These are phyloP conservation scores for Manduca sexta DNA, from an alignment of 1,140 invertebrate genomes.

Conservation along the genomic window DNA sequence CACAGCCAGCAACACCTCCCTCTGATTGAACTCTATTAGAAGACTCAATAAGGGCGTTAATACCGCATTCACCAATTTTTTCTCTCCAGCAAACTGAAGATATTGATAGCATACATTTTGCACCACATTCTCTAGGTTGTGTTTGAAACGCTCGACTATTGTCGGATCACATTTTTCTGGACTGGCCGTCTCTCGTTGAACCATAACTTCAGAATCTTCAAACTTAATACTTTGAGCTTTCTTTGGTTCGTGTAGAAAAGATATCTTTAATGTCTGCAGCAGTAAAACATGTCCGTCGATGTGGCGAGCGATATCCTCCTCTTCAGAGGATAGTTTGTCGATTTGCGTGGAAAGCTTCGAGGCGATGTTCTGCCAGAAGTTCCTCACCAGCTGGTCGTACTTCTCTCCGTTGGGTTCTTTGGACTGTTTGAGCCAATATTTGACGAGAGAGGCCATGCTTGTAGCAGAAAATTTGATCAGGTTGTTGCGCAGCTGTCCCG, in stretches of 20 bases:
- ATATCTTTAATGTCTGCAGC: constrained; percentile 30
- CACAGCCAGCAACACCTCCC: constrained; percentile 19
- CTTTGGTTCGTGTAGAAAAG: constrained; percentile 19
- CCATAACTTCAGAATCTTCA: constrained; percentile 11
- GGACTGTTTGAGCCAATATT: constrained; percentile 43
- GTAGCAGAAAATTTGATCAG: constrained; percentile 30
- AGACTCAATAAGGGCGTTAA: constrained; percentile 25
- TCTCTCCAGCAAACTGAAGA: constrained; percentile 27
- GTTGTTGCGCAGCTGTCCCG: constrained; percentile 10
- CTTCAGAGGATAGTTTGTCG: constrained; percentile 20
- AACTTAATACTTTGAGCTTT: constrained; percentile 36
- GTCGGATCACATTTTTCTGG: constrained; percentile 5
- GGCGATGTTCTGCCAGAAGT: constrained; percentile 48
- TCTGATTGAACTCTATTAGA: constrained; percentile 29
- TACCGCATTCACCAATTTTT: constrained; percentile 12
- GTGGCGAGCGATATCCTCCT: constrained; percentile 13
- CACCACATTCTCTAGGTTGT: constrained; percentile 25
- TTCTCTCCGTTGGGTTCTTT: constrained; percentile 23
- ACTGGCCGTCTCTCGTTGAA: background rate
- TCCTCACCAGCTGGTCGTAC: constrained; percentile 39
- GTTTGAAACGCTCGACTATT: constrained; percentile 19
- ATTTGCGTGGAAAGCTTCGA: constrained; percentile 30
- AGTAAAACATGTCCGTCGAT: constrained; percentile 34
- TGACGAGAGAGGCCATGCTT: constrained; percentile 30
- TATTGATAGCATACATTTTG: constrained; percentile 24